phyloP scores from a whole-genome alignment of 2,797 vertebrate species.

The Onychomys arenicola region DNA sequence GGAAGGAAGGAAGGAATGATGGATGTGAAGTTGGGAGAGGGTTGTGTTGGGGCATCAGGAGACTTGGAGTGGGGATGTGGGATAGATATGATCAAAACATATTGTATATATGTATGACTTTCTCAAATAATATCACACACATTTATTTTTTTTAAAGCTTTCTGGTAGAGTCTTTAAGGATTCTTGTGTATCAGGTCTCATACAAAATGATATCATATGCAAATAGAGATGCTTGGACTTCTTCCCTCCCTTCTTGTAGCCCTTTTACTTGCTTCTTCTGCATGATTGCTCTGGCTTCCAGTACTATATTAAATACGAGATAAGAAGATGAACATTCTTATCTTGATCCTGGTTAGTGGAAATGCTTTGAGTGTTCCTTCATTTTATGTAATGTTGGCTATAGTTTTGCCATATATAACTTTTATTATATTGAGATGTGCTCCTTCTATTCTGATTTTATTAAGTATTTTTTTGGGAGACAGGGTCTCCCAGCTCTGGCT shows the following conservation, averaged over 20 bases:
- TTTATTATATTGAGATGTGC: not conserved
- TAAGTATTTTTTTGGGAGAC: too few relatives aligned
- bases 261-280: not conserved
- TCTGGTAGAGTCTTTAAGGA: not conserved
- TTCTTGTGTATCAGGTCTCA: not conserved
- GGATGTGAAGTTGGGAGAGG: not conserved
- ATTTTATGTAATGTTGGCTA: not conserved
- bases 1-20: too few relatives aligned
- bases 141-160: not conserved
- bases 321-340: not conserved
- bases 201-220: not conserved
- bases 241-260: not conserved
- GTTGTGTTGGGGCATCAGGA: not conserved
- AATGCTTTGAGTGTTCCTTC: not conserved
- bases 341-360: not conserved
- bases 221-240: not conserved
- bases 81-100: not conserved
- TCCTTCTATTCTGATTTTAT: not conserved
- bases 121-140: not conserved
- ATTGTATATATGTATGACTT: not conserved
- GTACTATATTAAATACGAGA: not conserved
- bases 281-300: not conserved
- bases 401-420: not conserved
- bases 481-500: not conserved
- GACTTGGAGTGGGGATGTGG: not conserved